Evolutionary conservation across 2,888 invertebrate genomes (phyloP).

Genomic region (Pocota personata): DNA sequence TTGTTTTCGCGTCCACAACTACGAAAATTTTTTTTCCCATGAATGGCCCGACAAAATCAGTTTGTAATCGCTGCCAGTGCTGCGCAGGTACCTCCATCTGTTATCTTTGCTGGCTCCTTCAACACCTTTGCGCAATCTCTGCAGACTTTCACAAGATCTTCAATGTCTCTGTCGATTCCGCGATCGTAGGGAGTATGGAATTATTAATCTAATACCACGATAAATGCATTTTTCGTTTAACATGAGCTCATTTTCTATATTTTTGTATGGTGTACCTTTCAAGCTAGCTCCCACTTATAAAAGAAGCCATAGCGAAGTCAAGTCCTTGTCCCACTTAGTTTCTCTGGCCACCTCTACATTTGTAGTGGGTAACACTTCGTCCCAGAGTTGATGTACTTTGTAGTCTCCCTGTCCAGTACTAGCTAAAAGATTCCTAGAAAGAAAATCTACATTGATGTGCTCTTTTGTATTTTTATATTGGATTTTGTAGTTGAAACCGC

Average conservation of each 20-base stretch:
- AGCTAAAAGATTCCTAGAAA: constrained; percentile 14
- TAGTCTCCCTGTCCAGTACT: neutral
- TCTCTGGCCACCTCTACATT: constrained; percentile 1
- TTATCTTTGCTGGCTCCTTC: too few relatives aligned
- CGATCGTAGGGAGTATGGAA: neutral
- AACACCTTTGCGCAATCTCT: neutral
- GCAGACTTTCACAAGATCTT: neutral
- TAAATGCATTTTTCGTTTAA: too few relatives aligned
- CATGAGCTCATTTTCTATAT: too few relatives aligned
- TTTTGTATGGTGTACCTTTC: too few relatives aligned
- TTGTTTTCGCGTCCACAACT: too few relatives aligned
- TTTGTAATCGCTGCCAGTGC: constrained; percentile 46
- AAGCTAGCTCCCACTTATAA: too few relatives aligned
- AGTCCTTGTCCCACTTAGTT: constrained; percentile 11
- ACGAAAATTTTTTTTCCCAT: constrained; percentile 38
- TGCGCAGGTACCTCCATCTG: too few relatives aligned
- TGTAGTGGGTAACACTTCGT: too few relatives aligned
- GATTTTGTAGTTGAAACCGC: constrained; percentile 62
- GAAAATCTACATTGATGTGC: too few relatives aligned
- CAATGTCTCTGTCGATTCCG: too few relatives aligned
- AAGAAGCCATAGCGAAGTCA: neutral
- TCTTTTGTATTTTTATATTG: constrained; percentile 46
- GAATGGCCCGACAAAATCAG: constrained; percentile 56
- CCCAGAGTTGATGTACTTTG: neutral
- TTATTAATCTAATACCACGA: too few relatives aligned